These are phyloP conservation scores for Epinephelus awoara DNA, from an alignment of 2,797 vertebrate genomes.

Conservation along the genomic window DNA sequence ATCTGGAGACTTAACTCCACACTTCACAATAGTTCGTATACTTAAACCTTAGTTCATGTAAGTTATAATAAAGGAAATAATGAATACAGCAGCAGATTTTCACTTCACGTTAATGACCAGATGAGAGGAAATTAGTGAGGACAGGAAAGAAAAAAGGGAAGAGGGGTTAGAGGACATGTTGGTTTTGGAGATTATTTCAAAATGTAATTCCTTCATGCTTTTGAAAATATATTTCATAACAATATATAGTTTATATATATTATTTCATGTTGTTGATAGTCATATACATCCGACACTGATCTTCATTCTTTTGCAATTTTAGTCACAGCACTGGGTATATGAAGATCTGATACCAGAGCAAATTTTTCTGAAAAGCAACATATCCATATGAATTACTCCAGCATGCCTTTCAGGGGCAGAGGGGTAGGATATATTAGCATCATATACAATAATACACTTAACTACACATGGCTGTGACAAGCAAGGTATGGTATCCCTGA, in stretches of 20 bases:
- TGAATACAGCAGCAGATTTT: slow-evolving; percentile 55
- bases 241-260: slow-evolving; percentile 56
- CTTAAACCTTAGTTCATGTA: slow-evolving; percentile 62
- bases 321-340: slow-evolving; percentile 37
- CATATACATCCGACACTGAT: slow-evolving; percentile 58
- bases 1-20: not conserved
- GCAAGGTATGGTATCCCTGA: slow-evolving; percentile 61
- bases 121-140: slow-evolving; percentile 32
- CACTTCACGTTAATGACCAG: slow-evolving; percentile 56
- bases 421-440: slow-evolving; percentile 49
- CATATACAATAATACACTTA: slow-evolving; percentile 66
- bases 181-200: slow-evolving; percentile 47
- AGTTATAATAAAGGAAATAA: slow-evolving; percentile 44
- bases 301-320: slow-evolving; percentile 51
- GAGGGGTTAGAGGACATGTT: slow-evolving; percentile 30
- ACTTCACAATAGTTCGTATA: slow-evolving; percentile 7
- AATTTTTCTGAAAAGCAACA: slow-evolving; percentile 56
- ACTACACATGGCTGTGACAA: slow-evolving; percentile 82
- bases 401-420: slow-evolving; percentile 66
- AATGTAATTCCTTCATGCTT: slow-evolving; percentile 35
- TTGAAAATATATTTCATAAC: slow-evolving; percentile 46
- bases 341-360: slow-evolving; percentile 44
- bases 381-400: slow-evolving; percentile 58
- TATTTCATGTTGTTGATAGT: slow-evolving; percentile 32
- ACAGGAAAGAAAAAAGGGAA: slow-evolving; percentile 20